These are phyloP conservation scores for Sphaeridia pumilis DNA, from an alignment of 2,888 invertebrate species.

Conservation along the genomic window DNA sequence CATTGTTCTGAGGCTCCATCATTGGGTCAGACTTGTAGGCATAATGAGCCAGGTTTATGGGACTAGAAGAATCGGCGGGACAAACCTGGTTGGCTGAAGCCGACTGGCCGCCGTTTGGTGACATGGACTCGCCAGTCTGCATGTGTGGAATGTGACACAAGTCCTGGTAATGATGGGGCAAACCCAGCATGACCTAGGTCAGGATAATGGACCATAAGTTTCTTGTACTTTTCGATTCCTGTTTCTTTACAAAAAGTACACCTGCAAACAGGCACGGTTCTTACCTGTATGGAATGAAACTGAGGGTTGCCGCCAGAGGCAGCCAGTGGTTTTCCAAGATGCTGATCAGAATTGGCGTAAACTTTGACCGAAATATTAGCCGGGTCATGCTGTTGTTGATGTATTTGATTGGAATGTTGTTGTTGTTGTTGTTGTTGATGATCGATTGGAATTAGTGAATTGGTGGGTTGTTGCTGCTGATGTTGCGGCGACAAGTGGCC, in stretches of 20 bases:
- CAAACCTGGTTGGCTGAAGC: conserved; percentile 17
- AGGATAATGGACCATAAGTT: too few species aligned
- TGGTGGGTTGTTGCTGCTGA: too few species aligned
- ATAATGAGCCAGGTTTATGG: conserved; percentile 31
- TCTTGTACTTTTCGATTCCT: too few species aligned
- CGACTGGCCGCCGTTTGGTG: conserved; percentile 7
- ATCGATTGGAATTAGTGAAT: conserved; percentile 19
- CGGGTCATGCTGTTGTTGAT: conserved; percentile 10
- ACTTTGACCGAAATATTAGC: conserved; percentile 13
- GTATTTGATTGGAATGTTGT: conserved; percentile 9
- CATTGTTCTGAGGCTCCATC: conserved; percentile 20
- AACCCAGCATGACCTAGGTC: conserved; percentile 53
- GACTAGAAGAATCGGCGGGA: conserved; percentile 28
- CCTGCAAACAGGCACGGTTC: too few species aligned
- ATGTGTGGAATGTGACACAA: conserved; percentile 31
- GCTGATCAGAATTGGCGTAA: conserved; percentile 14
- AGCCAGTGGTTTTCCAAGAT: conserved; percentile 8
- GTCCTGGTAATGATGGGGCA: conserved; percentile 40
- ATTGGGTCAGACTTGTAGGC: conserved; percentile 27
- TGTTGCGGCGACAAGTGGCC: conserved; percentile 23
- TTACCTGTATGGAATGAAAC: conserved; percentile 35
- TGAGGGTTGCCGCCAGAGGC: conserved; percentile 18
- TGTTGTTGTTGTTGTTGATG: conserved; percentile 22
- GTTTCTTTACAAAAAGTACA: too few species aligned
- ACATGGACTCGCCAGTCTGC: conserved; percentile 14